A percentile compares a stretch with the other conserved stretches of the same genome.
These are phyloP conservation scores for Diorhabda elongata DNA, from an alignment of 1,140 invertebrate species.

Conservation along the genomic window DNA sequence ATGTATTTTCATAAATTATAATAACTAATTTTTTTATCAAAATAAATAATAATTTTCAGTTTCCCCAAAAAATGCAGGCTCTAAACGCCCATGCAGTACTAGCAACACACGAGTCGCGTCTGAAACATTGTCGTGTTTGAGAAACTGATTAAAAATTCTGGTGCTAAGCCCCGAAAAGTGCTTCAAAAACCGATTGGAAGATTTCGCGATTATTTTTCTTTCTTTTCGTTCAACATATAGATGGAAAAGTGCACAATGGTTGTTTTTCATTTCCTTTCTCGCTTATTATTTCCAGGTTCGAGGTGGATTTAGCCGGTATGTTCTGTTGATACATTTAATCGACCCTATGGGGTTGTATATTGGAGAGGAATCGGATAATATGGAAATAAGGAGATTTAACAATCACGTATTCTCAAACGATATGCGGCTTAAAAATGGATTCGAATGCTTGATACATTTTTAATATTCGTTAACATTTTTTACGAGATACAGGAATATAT, in stretches of 20 bases:
- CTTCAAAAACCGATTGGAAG: slow-evolving; percentile 32
- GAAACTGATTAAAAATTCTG: slow-evolving; percentile 41
- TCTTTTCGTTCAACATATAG: slow-evolving; percentile 23
- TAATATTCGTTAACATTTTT: too few relatives aligned
- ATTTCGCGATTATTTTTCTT: slow-evolving; percentile 37
- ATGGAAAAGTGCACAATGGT: slow-evolving; percentile 2
- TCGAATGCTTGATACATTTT: too few relatives aligned
- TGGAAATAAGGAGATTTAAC: neutral
- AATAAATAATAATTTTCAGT: too few relatives aligned
- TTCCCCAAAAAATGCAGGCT: too few relatives aligned
- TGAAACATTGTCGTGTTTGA: slow-evolving; percentile 32
- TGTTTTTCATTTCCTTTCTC: neutral
- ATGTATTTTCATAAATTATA: too few relatives aligned
- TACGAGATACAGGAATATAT: too few relatives aligned
- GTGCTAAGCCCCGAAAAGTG: slow-evolving; percentile 37
- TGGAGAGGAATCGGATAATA: slow-evolving; percentile 1
- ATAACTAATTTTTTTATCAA: too few relatives aligned
- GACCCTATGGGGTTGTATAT: neutral
- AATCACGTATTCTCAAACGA: neutral
- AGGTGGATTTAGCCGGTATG: neutral
- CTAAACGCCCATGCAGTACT: neutral
- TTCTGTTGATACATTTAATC: slow-evolving; percentile 5
- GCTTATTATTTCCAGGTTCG: neutral
- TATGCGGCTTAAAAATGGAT: too few relatives aligned
- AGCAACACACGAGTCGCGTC: slow-evolving; percentile 6